Evolutionary conservation across 1,140 invertebrate genomes (phyloP).

Genomic region (Leucophenga varia): DNA sequence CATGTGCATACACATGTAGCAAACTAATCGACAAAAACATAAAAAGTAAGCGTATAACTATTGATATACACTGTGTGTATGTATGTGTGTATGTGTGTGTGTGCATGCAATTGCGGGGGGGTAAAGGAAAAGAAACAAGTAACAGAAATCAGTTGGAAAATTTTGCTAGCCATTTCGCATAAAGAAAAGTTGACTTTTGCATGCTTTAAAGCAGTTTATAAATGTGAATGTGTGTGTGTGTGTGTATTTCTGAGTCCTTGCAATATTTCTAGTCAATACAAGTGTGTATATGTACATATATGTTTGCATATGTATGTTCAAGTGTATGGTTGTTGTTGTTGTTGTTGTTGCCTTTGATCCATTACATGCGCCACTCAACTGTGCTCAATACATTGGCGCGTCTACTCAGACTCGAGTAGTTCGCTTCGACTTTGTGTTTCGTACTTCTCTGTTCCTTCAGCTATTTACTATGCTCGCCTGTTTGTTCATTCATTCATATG

Average conservation of each 20-base stretch:
- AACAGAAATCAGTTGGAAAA: no score
- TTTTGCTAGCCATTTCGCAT: no score
- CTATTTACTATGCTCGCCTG: constrained; percentile 1
- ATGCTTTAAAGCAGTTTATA: no score
- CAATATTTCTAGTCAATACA: no score
- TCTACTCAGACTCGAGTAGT: constrained; percentile 1
- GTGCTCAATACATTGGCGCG: not conserved
- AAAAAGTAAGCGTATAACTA: no score
- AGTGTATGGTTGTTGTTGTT: constrained; percentile 6
- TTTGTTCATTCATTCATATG: constrained; percentile 8
- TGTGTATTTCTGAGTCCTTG: not conserved
- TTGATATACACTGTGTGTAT: no score
- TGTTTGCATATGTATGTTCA: constrained; percentile 19
- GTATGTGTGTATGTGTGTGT: no score
- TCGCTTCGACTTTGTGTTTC: not conserved
- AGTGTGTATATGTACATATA: constrained; percentile 15
- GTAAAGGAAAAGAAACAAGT: no score
- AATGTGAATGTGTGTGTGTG: not conserved
- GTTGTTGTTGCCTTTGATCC: not conserved
- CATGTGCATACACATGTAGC: no score
- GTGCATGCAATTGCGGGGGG: no score
- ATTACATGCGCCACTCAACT: not conserved
- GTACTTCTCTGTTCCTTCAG: constrained; percentile 8
- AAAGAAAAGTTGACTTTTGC: no score
- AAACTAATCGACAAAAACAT: no score